Base-by-base conservation (phyloP, 2,797 vertebrate genomes). In the Hyperoplus immaculatus region DNA sequence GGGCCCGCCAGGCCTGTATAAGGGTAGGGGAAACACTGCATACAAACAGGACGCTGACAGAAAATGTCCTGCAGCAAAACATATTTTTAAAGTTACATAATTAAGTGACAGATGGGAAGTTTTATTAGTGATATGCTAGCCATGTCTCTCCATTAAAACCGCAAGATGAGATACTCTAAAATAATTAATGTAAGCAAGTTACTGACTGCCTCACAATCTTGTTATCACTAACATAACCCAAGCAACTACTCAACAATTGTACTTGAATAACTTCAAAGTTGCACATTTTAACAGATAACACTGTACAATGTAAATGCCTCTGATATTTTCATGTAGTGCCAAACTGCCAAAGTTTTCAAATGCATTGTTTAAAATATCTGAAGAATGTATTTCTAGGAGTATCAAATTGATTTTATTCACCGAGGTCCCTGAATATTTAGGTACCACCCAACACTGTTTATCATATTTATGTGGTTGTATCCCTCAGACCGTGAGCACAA, bases 401-500 rank as follows among this genome's bases (percentile, higher is more conserved):
- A 21, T 50, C 38, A 6, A 38, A 36, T 60, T 47, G 0, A 55
- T 61, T 69, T 18, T 49, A 13, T 18, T 47, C 3, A 47, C 12
- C 10, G 13, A 51, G 50, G 38, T 36, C 42, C 29, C 4, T 43
- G 18, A 38, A 43, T 49, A 57, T 63, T 8, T 2, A 1, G 14
- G n/a, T 4, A 3, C 42, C 15, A 43, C 9, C 38, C 16, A 38
- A 29, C 49, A 9, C 8, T 66, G 21, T 29, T 45, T 3, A 54
- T 65, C 50, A 9, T 21, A 18, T 47, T 67, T 3, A 8, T 74
- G 45, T 58, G 29, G 4, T 60, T 75, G 67, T 9, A 41, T 21
- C 51, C 29, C 14, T 43, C n/a, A 38, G 3, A 50, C 50, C 0
- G 4, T 65, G 42, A 62, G 14, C 56, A 4, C 0, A 3, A 45